Evolutionary conservation across 1,140 invertebrate species (phyloP), one percentile per base, ranked within the genome.

Genomic region (Drosophila nikananu): DNA sequence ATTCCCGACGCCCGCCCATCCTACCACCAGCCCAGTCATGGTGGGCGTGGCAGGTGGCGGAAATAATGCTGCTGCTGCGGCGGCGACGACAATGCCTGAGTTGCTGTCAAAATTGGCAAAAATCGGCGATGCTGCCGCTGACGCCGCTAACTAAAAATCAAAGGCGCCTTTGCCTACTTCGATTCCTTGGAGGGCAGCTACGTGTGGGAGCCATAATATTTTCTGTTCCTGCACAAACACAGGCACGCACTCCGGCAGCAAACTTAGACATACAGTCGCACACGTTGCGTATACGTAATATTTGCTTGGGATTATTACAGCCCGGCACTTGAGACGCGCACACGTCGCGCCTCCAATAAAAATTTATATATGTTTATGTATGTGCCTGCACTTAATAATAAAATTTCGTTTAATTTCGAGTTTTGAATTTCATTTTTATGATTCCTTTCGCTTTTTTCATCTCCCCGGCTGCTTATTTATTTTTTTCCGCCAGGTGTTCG

Each of bases 371-470:
- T 67, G 52, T 61, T 78, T 59, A 61, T 70, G 42, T 66, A 44
- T 77, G 54, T 66, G 46, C 73, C 54, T 55, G 59, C 67, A 67
- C 79, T 86, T 75, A 59, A 83, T 79, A 89, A 89, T 89, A 89
- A 84, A 89, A 89, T 81, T 89, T 70, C 78, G 86, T 90, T 89
- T 86, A 90, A 89, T 84, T 89, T 81, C 77, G 75, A 89, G 80
- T 86, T 86, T 74, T 78, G 65, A 78, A 84, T 84, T 84, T 81
- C 78, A 84, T 81, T 90, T 79, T 72, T 73, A 68, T 84, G 58
- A 41, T 73, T 57, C 63, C 73, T 42, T 66, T 41, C 10, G 19
- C 25, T 63, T 51, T 73, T 66, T 37, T 74, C 46, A 46, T 41
- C 44, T 57, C 39, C 25, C 30, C 21, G 2, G 49, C 19, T 17